phyloP scores from a whole-genome alignment of 2,113 vertebrate genomes.

The Odontophorus gujanensis region DNA sequence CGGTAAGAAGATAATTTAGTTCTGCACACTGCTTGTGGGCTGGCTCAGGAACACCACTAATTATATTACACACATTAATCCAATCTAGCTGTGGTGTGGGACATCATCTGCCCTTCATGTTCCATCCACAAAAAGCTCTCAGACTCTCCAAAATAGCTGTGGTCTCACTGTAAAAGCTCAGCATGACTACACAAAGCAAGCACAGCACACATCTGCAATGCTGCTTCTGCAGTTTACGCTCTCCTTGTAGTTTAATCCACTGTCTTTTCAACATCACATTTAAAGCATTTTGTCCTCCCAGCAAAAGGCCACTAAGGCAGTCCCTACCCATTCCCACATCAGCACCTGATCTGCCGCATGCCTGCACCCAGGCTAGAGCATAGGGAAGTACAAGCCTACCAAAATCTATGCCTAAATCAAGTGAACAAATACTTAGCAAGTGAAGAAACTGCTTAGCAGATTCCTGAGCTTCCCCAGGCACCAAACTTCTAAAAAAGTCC shows the following conservation, averaged over 20 bases:
- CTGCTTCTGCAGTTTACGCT: fast-evolving
- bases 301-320: neutral
- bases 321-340: neutral
- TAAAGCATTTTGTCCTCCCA: neutral
- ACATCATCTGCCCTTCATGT: neutral
- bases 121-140: neutral
- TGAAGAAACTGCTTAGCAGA: neutral
- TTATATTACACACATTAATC: neutral
- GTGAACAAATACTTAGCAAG: neutral
- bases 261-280: neutral
- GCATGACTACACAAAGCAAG: neutral
- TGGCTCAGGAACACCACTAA: neutral
- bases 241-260: neutral
- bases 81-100: neutral
- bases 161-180: neutral
- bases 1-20: neutral
- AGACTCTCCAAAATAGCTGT: neutral
- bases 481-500: neutral
- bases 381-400: neutral
- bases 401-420: neutral
- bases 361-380: neutral
- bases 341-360: fast-evolving
- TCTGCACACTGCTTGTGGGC: neutral
- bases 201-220: fast-evolving
- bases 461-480: neutral